Evolutionary conservation across 2,888 invertebrate species (phyloP).

Genomic region (Phlogophora meticulosa): DNA sequence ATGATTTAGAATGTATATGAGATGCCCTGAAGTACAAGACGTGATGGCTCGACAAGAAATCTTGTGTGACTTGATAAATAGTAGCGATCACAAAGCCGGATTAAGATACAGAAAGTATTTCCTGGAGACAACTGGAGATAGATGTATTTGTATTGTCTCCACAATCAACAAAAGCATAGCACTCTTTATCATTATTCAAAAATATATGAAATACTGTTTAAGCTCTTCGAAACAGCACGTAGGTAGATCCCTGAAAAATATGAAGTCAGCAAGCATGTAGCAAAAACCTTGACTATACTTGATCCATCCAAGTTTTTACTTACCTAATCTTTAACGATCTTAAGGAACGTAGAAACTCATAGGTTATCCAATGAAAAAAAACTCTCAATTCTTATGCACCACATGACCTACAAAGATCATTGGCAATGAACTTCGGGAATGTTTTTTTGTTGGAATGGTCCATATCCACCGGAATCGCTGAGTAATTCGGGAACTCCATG

Average conservation of each 20-base stretch:
- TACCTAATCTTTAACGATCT: not conserved
- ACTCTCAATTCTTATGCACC: too few species aligned
- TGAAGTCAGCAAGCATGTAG: not conserved
- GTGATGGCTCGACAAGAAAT: conserved; percentile 51
- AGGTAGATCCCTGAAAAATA: not conserved
- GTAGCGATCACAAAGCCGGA: conserved; percentile 13
- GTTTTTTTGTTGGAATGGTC: too few species aligned
- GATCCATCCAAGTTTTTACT: not conserved
- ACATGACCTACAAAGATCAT: too few species aligned
- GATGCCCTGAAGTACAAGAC: conserved; percentile 68
- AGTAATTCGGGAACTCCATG: too few species aligned
- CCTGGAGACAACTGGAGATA: not conserved
- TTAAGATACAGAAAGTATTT: conserved; percentile 8
- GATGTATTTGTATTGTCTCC: not conserved
- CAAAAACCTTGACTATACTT: not conserved
- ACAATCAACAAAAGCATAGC: not conserved
- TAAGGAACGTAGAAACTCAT: not conserved
- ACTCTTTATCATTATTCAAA: not conserved
- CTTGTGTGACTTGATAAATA: conserved; percentile 29
- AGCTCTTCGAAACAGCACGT: too few species aligned
- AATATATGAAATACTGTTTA: not conserved
- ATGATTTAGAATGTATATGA: conserved; percentile 82
- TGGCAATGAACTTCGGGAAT: too few species aligned
- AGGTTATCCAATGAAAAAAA: conserved; percentile 10
- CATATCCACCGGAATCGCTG: too few species aligned